Evolutionary conservation across 1,140 invertebrate genomes (phyloP).

Genomic region (Lysiphlebus fabarum): DNA sequence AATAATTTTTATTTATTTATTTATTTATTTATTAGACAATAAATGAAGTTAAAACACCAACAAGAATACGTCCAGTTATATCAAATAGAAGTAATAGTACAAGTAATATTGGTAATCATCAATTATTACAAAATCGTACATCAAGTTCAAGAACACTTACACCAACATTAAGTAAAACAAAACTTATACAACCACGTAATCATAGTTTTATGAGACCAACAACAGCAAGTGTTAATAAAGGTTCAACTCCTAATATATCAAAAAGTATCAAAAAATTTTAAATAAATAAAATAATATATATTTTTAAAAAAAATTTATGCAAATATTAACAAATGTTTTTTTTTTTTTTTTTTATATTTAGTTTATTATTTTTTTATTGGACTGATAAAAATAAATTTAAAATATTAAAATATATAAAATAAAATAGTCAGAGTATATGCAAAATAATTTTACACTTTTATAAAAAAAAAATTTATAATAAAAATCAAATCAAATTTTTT

Average conservation of each 20-base stretch:
- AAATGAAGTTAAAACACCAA: slow-evolving; percentile 20
- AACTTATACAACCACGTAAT: slow-evolving; percentile 44
- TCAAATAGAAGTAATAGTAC: slow-evolving; percentile 67
- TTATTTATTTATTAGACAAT: slow-evolving; percentile 23
- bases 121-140: slow-evolving; percentile 26
- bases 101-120: slow-evolving; percentile 59
- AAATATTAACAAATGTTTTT: no score
- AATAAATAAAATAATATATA: slow-evolving; percentile 29
- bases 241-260: slow-evolving; percentile 51
- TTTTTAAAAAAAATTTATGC: slow-evolving; percentile 3
- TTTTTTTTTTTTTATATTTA: neutral
- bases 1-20: slow-evolving; percentile 6
- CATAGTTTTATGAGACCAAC: slow-evolving; percentile 66
- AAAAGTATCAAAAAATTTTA: slow-evolving; percentile 49
- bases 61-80: slow-evolving; percentile 41
- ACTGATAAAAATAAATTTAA: slow-evolving; percentile 13
- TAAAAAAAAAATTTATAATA: no score
- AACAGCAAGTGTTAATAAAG: slow-evolving; percentile 61
- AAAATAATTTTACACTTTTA: no score
- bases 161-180: slow-evolving; percentile 30
- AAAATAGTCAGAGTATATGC: no score
- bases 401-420: neutral
- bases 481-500: no score
- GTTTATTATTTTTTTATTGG: neutral
- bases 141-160: slow-evolving; percentile 27